Conservation (phyloP, 1,140 invertebrate species). For the Mamestra configurata region DNA sequence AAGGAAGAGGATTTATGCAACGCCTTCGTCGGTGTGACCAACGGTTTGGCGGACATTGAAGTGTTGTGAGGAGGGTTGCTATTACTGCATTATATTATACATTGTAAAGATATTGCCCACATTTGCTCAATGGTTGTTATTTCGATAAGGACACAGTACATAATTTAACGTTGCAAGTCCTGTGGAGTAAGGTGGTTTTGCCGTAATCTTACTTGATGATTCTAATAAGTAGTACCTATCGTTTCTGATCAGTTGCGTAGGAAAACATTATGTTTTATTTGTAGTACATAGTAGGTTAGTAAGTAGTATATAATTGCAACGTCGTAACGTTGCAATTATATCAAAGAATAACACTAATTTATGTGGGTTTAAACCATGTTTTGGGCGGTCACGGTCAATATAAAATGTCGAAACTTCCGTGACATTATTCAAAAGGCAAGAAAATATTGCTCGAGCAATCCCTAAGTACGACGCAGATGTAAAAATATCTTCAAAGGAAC, state of each 20-base stretch:
- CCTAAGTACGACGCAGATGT: slow-evolving; percentile 20
- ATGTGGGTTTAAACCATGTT: no score
- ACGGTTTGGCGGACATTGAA: slow-evolving; percentile 14
- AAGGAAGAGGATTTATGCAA: slow-evolving; percentile 64
- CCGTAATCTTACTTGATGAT: no score
- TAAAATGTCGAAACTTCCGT: not conserved
- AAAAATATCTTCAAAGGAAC: slow-evolving; percentile 46
- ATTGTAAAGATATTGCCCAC: slow-evolving; percentile 8
- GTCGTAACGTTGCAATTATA: no score
- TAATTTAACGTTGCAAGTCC: no score
- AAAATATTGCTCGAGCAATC: slow-evolving; percentile 22
- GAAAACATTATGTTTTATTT: no score
- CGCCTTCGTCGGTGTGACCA: slow-evolving; percentile 52
- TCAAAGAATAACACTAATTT: no score
- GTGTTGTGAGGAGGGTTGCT: not conserved
- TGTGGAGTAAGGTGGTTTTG: no score
- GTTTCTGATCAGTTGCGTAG: no score
- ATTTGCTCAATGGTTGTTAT: slow-evolving; percentile 9
- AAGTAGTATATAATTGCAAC: no score
- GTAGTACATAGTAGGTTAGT: no score
- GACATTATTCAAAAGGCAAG: not conserved
- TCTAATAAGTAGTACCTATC: no score
- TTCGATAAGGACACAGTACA: not conserved
- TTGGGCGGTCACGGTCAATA: no score
- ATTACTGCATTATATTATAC: slow-evolving; percentile 19